These are phyloP conservation scores for Zaprionus lachaisei DNA, from an alignment of 1,140 invertebrate genomes.

Conservation along the genomic window DNA sequence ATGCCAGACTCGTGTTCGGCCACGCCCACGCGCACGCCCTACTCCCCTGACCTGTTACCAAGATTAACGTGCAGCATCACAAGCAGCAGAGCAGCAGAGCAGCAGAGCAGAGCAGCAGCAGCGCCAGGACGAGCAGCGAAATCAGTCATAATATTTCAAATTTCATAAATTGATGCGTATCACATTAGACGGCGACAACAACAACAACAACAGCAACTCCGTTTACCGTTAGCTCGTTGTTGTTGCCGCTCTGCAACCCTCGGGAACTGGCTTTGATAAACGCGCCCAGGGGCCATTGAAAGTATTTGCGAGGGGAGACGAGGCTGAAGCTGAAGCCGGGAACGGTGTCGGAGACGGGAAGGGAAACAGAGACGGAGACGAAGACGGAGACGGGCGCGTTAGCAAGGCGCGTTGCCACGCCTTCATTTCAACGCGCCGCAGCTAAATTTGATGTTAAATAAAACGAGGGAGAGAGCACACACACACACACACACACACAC, in stretches of 20 bases:
- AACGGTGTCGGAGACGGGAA: background rate
- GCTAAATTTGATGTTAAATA: conserved; percentile 55
- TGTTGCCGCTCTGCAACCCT: conserved; percentile 47
- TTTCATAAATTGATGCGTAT: conserved; percentile 82
- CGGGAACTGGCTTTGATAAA: conserved; percentile 75
- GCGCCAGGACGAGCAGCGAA: conserved; percentile 49
- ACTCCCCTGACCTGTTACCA: conserved; percentile 46
- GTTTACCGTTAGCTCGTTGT: conserved; percentile 46
- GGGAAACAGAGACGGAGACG: too few species aligned
- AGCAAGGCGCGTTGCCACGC: conserved; percentile 37
- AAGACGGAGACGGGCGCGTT: background rate
- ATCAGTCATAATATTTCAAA: conserved; percentile 83
- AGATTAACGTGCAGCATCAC: conserved; percentile 37
- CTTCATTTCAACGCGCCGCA: conserved; percentile 62
- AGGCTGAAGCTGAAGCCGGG: background rate
- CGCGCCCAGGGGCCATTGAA: conserved; percentile 54
- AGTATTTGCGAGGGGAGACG: conserved; percentile 26
- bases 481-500: conserved; percentile 23
- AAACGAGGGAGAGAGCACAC: conserved; percentile 7
- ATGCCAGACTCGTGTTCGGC: conserved; percentile 26
- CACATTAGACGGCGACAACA: conserved; percentile 65
- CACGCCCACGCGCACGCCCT: conserved; percentile 6
- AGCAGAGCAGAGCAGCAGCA: background rate
- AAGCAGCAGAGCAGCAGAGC: too few species aligned
- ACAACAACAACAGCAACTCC: conserved; percentile 24